Conservation (phyloP, 2,888 invertebrate genomes). For the Chymomyza amoena region DNA sequence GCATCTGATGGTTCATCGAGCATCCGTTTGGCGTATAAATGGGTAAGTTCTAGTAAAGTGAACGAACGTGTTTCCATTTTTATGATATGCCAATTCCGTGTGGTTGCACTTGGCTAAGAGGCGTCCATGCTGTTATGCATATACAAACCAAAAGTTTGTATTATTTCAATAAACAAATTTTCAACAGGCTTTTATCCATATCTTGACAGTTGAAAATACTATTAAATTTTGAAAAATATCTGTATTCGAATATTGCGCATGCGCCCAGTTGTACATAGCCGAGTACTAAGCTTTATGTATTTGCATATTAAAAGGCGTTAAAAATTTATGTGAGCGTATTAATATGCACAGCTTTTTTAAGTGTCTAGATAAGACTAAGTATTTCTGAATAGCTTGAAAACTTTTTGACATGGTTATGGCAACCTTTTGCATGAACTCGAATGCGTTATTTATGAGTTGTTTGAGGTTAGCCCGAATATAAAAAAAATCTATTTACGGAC, state of each 20-base stretch:
- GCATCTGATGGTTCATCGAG: not conserved
- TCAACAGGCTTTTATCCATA: slow-evolving; percentile 34
- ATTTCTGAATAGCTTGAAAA: slow-evolving; percentile 34
- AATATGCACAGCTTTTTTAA: not conserved
- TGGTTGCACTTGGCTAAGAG: no score
- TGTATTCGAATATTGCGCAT: slow-evolving; percentile 41
- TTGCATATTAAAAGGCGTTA: slow-evolving; percentile 61
- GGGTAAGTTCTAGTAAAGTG: not conserved
- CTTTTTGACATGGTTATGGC: slow-evolving; percentile 28
- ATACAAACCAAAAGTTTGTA: slow-evolving; percentile 41
- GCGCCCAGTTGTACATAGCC: slow-evolving; percentile 32
- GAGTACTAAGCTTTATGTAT: slow-evolving; percentile 30
- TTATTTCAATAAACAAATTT: slow-evolving; percentile 60
- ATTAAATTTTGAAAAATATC: slow-evolving; percentile 52
- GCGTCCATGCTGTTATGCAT: not conserved
- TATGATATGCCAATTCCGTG: not conserved
- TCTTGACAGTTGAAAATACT: slow-evolving; percentile 54
- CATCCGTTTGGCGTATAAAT: not conserved
- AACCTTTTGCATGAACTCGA: slow-evolving; percentile 31
- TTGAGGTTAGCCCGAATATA: slow-evolving; percentile 10
- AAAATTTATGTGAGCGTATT: slow-evolving; percentile 37
- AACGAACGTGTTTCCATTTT: not conserved
- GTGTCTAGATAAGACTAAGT: not conserved
- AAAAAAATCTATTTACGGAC: slow-evolving; percentile 16
- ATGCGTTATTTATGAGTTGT: slow-evolving; percentile 57